A percentile compares a stretch with the other conserved stretches of the same genome.
Evolutionary conservation across 2,797 vertebrate species (phyloP).

Genomic region (Allobates femoralis): DNA sequence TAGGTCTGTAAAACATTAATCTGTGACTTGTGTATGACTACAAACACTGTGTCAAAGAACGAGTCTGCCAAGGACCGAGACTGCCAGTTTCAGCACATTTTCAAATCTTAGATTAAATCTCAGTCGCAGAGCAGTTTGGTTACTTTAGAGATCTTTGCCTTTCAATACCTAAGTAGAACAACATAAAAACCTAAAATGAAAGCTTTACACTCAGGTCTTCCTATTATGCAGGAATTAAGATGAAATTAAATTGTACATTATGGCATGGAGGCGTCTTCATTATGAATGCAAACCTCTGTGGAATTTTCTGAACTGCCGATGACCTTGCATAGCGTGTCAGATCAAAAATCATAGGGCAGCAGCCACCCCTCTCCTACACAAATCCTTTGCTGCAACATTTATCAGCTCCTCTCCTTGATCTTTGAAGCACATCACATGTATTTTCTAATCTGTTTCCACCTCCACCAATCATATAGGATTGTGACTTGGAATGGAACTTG

Average conservation of each 20-base stretch:
- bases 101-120: background rate
- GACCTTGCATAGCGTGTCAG: conserved; percentile 85
- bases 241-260: conserved; percentile 67
- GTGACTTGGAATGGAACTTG: conserved; percentile 18
- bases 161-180: background rate
- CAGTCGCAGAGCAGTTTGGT: background rate
- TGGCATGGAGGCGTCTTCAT: conserved; percentile 68
- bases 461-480: conserved; percentile 75
- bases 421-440: conserved; percentile 92
- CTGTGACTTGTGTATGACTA: background rate
- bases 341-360: conserved; percentile 74
- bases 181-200: background rate
- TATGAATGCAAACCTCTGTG: conserved; percentile 73
- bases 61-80: background rate
- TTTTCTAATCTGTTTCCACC: conserved; percentile 82
- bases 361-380: conserved; percentile 78
- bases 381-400: conserved; percentile 86
- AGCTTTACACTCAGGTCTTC: conserved; percentile 27
- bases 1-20: background rate
- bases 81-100: background rate
- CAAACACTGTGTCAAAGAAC: background rate
- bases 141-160: background rate
- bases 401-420: conserved; percentile 96
- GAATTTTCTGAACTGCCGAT: conserved; percentile 87
- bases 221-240: conserved; percentile 65